A percentile compares a stretch with the other conserved stretches of the same genome.
These are phyloP conservation scores for Seriola aureovittata DNA, from an alignment of 2,113 vertebrate species.

Conservation along the genomic window DNA sequence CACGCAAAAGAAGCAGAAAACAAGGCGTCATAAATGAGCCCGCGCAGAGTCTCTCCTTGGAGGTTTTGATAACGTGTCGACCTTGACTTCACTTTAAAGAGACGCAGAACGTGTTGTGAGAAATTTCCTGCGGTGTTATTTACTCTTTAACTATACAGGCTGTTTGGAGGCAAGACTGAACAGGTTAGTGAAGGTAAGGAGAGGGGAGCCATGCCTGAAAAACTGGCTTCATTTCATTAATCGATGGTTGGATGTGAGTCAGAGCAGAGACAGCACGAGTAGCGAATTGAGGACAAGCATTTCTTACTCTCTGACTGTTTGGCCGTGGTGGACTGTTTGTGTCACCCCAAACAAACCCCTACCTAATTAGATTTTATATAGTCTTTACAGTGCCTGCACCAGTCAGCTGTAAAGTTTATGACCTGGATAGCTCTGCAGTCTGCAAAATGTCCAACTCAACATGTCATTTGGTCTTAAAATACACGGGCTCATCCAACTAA, in stretches of 20 bases:
- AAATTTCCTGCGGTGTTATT: constrained; percentile 55
- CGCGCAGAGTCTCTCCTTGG: constrained; percentile 4
- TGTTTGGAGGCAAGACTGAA: constrained; percentile 79
- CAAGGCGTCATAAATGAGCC: neutral
- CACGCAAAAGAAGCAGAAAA: constrained; percentile 22
- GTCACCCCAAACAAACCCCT: constrained; percentile 59
- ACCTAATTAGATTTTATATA: constrained; percentile 48
- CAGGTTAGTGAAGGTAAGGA: constrained; percentile 75
- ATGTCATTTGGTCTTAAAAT: constrained; percentile 20
- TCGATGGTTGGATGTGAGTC: constrained; percentile 60
- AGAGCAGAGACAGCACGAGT: constrained; percentile 39
- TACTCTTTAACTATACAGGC: constrained; percentile 60
- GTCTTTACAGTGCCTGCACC: neutral
- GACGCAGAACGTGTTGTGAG: constrained; percentile 34
- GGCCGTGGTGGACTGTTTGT: constrained; percentile 42
- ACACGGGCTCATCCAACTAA: neutral
- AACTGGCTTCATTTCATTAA: constrained; percentile 74
- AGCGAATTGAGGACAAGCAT: constrained; percentile 53
- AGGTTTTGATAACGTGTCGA: constrained; percentile 1
- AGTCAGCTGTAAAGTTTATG: constrained; percentile 45
- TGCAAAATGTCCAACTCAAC: constrained; percentile 32
- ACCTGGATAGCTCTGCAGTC: constrained; percentile 26
- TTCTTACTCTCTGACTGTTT: constrained; percentile 26
- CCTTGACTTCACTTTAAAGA: constrained; percentile 21
- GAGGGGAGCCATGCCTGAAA: constrained; percentile 68